A percentile compares a stretch with the other conserved stretches of the same genome.
phyloP scores from a whole-genome alignment of 2,888 invertebrate genomes.

The Plusia festucae region DNA sequence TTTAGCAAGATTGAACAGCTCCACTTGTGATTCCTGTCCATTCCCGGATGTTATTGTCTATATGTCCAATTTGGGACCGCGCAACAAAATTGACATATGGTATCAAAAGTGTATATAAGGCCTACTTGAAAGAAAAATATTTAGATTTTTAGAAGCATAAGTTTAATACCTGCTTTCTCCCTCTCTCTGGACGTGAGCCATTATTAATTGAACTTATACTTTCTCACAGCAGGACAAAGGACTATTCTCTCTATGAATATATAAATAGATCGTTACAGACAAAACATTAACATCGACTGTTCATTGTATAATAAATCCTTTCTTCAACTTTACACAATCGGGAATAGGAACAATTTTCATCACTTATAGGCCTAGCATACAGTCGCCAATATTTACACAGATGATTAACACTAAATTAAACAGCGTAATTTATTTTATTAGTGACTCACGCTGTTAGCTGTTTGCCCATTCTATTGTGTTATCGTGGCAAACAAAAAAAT shows the following conservation, averaged over 20 bases:
- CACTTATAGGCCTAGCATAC: constrained; percentile 23
- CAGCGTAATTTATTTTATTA: constrained; percentile 60
- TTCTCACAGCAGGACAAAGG: neutral
- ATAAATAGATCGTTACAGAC: neutral
- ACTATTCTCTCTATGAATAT: constrained; percentile 1
- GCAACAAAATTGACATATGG: too few relatives aligned
- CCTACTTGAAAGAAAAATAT: too few relatives aligned
- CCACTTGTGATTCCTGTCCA: too few relatives aligned
- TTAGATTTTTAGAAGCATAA: too few relatives aligned
- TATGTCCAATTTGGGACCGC: too few relatives aligned
- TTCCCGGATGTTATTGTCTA: too few relatives aligned
- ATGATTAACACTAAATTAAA: constrained; percentile 69
- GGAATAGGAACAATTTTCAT: constrained; percentile 30
- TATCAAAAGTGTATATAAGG: too few relatives aligned
- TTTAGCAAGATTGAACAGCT: too few relatives aligned
- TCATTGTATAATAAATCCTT: neutral
- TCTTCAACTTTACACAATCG: neutral
- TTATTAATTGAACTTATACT: neutral
- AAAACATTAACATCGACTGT: neutral
- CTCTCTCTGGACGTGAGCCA: neutral
- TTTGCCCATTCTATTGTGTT: constrained; percentile 42
- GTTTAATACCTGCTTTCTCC: too few relatives aligned
- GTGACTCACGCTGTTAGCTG: constrained; percentile 66
- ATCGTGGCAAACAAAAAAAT: constrained; percentile 36
- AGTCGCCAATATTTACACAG: constrained; percentile 72